A percentile compares a stretch with the other conserved stretches of the same genome.
Evolutionary conservation across 2,113 vertebrate species (phyloP).

Genomic region (Salvelinus sp.): DNA sequence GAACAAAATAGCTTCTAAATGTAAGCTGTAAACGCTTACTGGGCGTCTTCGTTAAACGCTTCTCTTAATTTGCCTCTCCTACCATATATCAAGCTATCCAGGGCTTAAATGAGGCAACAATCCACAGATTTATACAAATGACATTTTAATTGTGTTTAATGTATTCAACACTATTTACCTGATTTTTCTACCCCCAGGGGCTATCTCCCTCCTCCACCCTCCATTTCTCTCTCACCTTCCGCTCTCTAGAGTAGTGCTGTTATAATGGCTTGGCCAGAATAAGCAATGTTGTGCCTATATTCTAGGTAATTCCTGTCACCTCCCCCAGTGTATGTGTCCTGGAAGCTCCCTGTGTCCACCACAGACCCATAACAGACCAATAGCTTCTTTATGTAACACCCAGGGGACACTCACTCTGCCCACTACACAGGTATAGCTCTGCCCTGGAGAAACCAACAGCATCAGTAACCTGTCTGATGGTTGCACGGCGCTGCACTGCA

Average conservation of each 20-base stretch:
- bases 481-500: conserved; percentile 35
- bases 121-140: conserved; percentile 72
- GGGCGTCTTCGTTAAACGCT: not conserved
- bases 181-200: conserved; percentile 61
- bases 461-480: conserved; percentile 75
- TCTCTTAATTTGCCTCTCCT: conserved; percentile 42
- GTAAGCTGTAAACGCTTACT: conserved; percentile 14
- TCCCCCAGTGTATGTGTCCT: conserved; percentile 61
- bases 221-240: conserved; percentile 7
- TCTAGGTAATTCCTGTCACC: conserved; percentile 65
- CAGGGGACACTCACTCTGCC: conserved; percentile 60
- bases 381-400: conserved; percentile 72
- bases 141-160: conserved; percentile 74
- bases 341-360: conserved; percentile 42
- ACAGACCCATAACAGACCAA: conserved; percentile 45
- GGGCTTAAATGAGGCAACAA: conserved; percentile 76
- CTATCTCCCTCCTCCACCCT: conserved; percentile 4
- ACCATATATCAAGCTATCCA: conserved; percentile 32
- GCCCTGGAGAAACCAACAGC: conserved; percentile 74
- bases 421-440: conserved; percentile 64
- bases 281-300: conserved; percentile 57
- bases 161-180: conserved; percentile 65
- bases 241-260: conserved; percentile 45
- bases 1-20: conserved; percentile 12
- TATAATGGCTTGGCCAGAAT: conserved; percentile 65